Conservation (phyloP, 2,113 vertebrate species). For the Dendropsophus ebraccatus region DNA sequence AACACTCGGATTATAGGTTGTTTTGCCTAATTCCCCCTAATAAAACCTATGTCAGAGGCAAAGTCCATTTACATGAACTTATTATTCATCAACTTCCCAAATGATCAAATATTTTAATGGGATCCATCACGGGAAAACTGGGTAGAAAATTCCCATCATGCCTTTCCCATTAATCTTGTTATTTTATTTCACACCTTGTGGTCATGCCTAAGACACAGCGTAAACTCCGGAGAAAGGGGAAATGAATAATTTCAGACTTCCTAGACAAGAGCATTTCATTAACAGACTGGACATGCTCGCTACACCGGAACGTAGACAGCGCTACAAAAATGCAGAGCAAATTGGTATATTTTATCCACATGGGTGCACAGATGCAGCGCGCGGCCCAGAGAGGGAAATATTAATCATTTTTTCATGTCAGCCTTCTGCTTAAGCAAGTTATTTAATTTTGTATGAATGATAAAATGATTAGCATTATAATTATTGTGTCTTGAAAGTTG, state of each 20-base stretch:
- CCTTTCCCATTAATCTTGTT: neutral
- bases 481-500: constrained; percentile 1
- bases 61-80: neutral
- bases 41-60: too few species aligned
- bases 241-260: constrained; percentile 34
- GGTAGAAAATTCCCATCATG: neutral
- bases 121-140: neutral
- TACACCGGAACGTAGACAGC: constrained; percentile 8
- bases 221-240: neutral
- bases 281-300: constrained; percentile 11
- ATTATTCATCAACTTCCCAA: neutral
- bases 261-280: constrained; percentile 36
- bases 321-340: constrained; percentile 27
- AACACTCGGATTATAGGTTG: too few species aligned
- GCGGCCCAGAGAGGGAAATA: neutral
- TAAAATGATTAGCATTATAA: constrained; percentile 36
- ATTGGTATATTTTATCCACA: constrained; percentile 20
- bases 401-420: constrained; percentile 4
- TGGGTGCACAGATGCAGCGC: constrained; percentile 25
- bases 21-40: too few species aligned
- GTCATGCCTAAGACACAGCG: neutral
- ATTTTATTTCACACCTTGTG: constrained; percentile 7
- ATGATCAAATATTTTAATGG: neutral
- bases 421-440: constrained; percentile 10
- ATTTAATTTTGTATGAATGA: constrained; percentile 8